phyloP scores from a whole-genome alignment of 2,113 vertebrate genomes.

The Cisticola juncidis region DNA sequence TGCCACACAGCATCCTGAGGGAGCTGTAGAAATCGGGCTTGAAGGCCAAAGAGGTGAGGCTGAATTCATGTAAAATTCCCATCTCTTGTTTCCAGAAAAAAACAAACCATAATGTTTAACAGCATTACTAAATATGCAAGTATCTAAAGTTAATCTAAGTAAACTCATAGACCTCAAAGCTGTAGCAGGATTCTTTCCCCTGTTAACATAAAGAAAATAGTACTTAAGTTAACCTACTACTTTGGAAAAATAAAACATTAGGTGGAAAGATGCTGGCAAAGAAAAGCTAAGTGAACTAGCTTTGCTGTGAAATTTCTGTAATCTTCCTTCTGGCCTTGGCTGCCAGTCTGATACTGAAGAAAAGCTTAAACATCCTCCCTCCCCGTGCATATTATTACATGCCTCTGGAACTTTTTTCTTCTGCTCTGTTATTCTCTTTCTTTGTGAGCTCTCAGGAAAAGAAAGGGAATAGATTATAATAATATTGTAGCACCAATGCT shows the following conservation, averaged over 20 bases:
- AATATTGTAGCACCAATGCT: slow-evolving; percentile 54
- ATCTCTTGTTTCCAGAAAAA: not conserved
- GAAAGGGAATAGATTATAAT: slow-evolving; percentile 57
- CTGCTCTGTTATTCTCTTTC: slow-evolving; percentile 14
- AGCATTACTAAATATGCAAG: not conserved
- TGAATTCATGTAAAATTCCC: not conserved
- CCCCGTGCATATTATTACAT: slow-evolving; percentile 19
- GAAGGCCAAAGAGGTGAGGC: not conserved
- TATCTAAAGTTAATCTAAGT: not conserved
- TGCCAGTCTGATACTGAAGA: not conserved
- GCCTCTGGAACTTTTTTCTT: slow-evolving; percentile 45
- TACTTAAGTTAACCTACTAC: not conserved
- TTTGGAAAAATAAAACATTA: not conserved
- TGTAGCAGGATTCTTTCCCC: rapidly evolving
- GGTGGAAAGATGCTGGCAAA: not conserved
- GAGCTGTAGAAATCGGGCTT: not conserved
- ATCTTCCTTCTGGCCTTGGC: not conserved
- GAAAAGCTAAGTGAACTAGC: not conserved
- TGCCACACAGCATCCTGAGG: not conserved
- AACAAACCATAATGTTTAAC: not conserved
- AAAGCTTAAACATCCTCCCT: slow-evolving; percentile 3
- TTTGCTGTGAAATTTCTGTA: slow-evolving; percentile 3
- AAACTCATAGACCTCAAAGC: not conserved
- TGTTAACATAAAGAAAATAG: not conserved
- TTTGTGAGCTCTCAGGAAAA: not conserved